Evolutionary conservation across 1,140 invertebrate genomes (phyloP).

Genomic region (Hyposmocoma kahamanoa): DNA sequence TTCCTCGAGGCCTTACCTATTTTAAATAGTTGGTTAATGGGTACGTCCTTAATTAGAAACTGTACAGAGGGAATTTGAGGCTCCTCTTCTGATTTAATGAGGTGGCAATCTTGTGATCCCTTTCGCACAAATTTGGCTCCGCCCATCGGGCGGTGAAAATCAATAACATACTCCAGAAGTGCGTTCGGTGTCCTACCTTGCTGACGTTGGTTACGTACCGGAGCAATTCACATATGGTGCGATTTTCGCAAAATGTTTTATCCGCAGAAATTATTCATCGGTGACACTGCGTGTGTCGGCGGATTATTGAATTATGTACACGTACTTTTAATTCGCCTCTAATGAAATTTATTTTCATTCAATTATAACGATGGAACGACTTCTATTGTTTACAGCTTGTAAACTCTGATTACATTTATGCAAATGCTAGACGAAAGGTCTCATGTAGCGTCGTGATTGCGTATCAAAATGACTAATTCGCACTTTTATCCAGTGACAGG

Average conservation of each 20-base stretch:
- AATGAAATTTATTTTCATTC: too few species aligned
- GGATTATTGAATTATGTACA: too few species aligned
- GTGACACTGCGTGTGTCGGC: too few species aligned
- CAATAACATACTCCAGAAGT: slow-evolving; percentile 69
- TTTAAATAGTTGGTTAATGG: slow-evolving; percentile 71
- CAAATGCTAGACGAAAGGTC: too few species aligned
- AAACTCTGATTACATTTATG: too few species aligned
- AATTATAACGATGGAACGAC: too few species aligned
- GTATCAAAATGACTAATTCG: too few species aligned
- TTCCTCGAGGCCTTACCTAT: slow-evolving; percentile 56
- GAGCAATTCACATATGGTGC: background rate
- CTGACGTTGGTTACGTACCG: slow-evolving; percentile 40
- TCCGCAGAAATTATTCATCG: too few species aligned
- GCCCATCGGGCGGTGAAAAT: slow-evolving; percentile 68
- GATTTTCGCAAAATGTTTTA: background rate
- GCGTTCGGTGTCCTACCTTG: slow-evolving; percentile 56
- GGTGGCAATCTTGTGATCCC: slow-evolving; percentile 61
- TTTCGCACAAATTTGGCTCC: slow-evolving; percentile 62
- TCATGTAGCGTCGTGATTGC: too few species aligned
- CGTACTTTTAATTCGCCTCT: too few species aligned
- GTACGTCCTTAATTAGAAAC: slow-evolving; percentile 71
- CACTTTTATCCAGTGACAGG: too few species aligned
- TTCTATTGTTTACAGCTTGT: too few species aligned
- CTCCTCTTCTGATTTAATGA: slow-evolving; percentile 68
- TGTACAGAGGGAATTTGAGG: slow-evolving; percentile 54